These are phyloP conservation scores for Megamerina dolium DNA, from an alignment of 2,888 invertebrate genomes.

Conservation along the genomic window DNA sequence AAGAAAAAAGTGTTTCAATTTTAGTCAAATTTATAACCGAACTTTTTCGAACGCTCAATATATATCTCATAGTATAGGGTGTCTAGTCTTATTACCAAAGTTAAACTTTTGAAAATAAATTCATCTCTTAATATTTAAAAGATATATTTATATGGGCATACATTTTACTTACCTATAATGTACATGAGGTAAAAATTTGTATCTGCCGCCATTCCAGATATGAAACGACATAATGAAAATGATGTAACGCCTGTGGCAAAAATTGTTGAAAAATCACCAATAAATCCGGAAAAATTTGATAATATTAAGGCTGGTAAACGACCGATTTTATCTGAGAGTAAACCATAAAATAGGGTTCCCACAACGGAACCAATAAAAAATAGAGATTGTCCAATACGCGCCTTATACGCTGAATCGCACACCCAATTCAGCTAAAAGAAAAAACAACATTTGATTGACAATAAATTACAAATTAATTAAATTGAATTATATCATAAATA, in stretches of 20 bases:
- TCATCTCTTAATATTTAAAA: not conserved
- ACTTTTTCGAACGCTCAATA: too few species aligned
- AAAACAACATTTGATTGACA: too few species aligned
- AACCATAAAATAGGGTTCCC: conserved; percentile 55
- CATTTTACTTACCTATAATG: conserved; percentile 55
- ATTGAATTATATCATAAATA: not conserved
- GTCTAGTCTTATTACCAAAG: too few species aligned
- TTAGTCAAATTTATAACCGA: too few species aligned
- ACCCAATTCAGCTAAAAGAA: conserved; percentile 54
- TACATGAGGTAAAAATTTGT: conserved; percentile 60
- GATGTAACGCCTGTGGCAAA: conserved; percentile 50
- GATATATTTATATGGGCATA: too few species aligned
- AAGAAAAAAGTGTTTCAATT: too few species aligned
- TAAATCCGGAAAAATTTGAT: conserved; percentile 53
- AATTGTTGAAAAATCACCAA: conserved; percentile 54
- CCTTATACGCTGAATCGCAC: conserved; percentile 57
- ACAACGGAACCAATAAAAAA: conserved; percentile 59
- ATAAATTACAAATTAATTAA: not conserved
- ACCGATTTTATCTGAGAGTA: conserved; percentile 55
- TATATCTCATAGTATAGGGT: too few species aligned
- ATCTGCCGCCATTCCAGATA: conserved; percentile 58
- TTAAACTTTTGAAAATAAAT: not conserved
- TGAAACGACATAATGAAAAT: conserved; percentile 54
- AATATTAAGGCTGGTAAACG: conserved; percentile 55
- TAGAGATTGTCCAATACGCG: conserved; percentile 56